A percentile compares a stretch with the other conserved stretches of the same genome.
Conservation (phyloP, 1,140 invertebrate species). For the Maconellicoccus hirsutus region DNA sequence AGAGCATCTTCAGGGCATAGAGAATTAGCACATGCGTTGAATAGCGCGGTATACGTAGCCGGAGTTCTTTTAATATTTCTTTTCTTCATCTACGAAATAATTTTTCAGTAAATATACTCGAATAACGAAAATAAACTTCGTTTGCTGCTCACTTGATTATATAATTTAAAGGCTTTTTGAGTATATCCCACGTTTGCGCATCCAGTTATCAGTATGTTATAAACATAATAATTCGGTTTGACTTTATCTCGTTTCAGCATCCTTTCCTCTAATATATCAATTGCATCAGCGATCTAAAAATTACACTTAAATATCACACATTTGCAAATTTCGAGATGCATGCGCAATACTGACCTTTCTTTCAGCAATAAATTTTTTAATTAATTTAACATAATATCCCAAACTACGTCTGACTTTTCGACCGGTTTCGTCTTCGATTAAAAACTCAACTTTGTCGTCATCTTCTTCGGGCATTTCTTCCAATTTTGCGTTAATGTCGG, state of each 20-base stretch:
- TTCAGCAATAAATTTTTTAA: slow-evolving; percentile 27
- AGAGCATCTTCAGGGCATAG: slow-evolving; percentile 52
- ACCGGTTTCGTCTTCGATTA: slow-evolving; percentile 26
- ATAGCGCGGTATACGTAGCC: slow-evolving; percentile 66
- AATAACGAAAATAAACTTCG: not conserved
- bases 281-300: slow-evolving; percentile 45
- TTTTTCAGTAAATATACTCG: not conserved
- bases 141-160: slow-evolving; percentile 42
- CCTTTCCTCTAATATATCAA: slow-evolving; percentile 56
- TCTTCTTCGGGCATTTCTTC: slow-evolving; percentile 27
- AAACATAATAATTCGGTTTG: slow-evolving; percentile 64
- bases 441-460: slow-evolving; percentile 26
- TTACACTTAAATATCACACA: not conserved
- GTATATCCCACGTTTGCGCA: slow-evolving; percentile 70
- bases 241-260: slow-evolving; percentile 64
- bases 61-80: slow-evolving; percentile 49
- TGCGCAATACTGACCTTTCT: slow-evolving; percentile 26
- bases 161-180: slow-evolving; percentile 71
- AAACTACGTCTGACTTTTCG: slow-evolving; percentile 27
- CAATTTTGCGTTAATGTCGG: slow-evolving; percentile 23
- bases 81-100: slow-evolving; percentile 52
- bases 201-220: slow-evolving; percentile 62
- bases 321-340: not conserved
- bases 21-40: slow-evolving; percentile 77
- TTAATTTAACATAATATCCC: slow-evolving; percentile 28